Percentiles rank a stretch among this genome's conserved stretches.
Evolutionary conservation across 2,888 invertebrate species (phyloP).

Genomic region (Cepaea hortensis): DNA sequence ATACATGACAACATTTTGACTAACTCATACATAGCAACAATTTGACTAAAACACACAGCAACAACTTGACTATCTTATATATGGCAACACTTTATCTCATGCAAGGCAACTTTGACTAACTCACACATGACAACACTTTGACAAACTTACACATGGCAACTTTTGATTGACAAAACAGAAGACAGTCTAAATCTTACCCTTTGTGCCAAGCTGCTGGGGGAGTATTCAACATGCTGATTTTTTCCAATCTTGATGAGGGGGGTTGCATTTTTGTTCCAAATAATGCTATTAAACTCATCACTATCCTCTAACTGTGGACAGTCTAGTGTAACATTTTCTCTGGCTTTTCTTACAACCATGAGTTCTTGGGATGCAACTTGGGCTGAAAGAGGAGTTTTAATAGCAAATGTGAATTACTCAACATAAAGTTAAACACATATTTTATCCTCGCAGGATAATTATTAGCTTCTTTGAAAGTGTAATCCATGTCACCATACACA

Average conservation of each 20-base stretch:
- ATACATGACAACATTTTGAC: no score
- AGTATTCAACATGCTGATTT: not conserved
- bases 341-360: constrained; percentile 28
- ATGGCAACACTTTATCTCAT: no score
- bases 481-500: no score
- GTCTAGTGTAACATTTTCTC: constrained; percentile 47
- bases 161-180: not conserved
- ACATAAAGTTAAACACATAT: no score
- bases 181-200: not conserved
- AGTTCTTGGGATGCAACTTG: not conserved
- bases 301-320: constrained; percentile 44
- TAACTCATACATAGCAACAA: no score
- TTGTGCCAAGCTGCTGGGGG: not conserved
- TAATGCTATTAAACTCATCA: constrained; percentile 45
- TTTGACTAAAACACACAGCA: no score
- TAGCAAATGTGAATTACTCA: not conserved
- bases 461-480: no score
- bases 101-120: no score
- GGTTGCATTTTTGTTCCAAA: constrained; percentile 48
- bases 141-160: not conserved
- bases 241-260: constrained; percentile 20
- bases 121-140: no score
- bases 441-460: no score
- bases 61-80: no score
- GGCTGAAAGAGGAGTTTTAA: not conserved